Percentiles rank a stretch among this genome's conserved stretches.
Conservation (phyloP, 2,113 vertebrate genomes). For the Lota lota region DNA sequence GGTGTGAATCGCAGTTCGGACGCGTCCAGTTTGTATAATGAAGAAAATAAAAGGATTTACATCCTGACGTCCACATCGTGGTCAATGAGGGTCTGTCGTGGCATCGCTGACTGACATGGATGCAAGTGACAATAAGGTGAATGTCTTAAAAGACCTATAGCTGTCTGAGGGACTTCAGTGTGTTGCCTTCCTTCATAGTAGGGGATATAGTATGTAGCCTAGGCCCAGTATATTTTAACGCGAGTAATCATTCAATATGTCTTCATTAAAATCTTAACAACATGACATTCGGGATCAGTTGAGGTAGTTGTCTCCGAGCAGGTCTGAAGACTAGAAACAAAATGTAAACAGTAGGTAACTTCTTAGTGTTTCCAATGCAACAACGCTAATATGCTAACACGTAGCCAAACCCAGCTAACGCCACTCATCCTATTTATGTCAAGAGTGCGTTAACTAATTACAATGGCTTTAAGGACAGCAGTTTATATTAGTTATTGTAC, state of each 20-base stretch:
- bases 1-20: conserved; percentile 43
- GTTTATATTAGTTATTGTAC: background rate
- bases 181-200: conserved; percentile 8
- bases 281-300: too few relatives aligned
- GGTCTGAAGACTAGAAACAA: conserved; percentile 6
- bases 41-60: conserved; percentile 42
- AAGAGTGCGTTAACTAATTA: too few relatives aligned
- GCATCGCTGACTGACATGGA: conserved; percentile 71
- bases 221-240: too few relatives aligned
- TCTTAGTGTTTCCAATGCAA: too few relatives aligned
- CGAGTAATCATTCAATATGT: too few relatives aligned
- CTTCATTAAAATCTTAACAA: too few relatives aligned
- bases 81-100: conserved; percentile 48
- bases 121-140: conserved; percentile 73
- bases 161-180: conserved; percentile 8
- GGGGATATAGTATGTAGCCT: background rate
- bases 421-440: too few relatives aligned
- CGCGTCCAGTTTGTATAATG: conserved; percentile 54
- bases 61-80: conserved; percentile 64
- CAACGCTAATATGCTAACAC: too few relatives aligned
- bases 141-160: background rate
- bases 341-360: background rate
- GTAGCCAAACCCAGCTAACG: too few relatives aligned
- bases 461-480: background rate
- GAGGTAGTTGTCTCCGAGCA: too few relatives aligned